Percentiles rank a stretch among this genome's conserved stretches.
Conservation (phyloP, 2,888 invertebrate genomes). For the Callimorpha dominula region DNA sequence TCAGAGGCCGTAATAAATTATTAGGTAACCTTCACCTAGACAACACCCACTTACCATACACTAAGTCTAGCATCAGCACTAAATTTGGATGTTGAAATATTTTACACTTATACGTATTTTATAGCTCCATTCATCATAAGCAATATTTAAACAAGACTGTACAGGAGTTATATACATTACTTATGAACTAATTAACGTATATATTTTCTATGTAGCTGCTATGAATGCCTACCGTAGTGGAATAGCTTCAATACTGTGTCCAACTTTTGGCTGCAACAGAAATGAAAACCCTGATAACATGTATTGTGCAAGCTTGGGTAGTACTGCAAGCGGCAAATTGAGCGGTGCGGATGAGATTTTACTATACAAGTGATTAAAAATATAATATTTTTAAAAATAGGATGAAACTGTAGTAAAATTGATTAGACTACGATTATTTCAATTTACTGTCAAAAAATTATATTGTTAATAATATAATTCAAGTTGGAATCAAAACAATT, state of each 20-base stretch:
- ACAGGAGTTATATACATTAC: constrained; percentile 76
- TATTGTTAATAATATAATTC: too few species aligned
- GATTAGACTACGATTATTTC: not conserved
- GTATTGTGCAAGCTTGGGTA: constrained; percentile 28
- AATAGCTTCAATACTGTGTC: constrained; percentile 90
- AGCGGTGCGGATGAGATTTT: not conserved
- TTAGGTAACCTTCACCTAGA: constrained; percentile 47
- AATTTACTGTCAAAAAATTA: not conserved
- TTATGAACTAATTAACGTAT: constrained; percentile 55
- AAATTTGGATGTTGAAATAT: constrained; percentile 36
- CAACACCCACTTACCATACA: constrained; percentile 31
- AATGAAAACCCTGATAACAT: constrained; percentile 48
- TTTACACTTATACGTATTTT: constrained; percentile 60
- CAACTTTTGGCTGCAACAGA: constrained; percentile 92
- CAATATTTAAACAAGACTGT: constrained; percentile 73
- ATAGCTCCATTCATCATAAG: constrained; percentile 70
- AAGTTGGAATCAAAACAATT: not conserved
- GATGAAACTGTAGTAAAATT: not conserved
- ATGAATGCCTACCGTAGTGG: constrained; percentile 72
- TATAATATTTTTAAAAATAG: not conserved
- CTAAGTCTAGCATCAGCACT: constrained; percentile 45
- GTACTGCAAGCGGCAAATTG: constrained; percentile 15
- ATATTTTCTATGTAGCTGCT: constrained; percentile 62
- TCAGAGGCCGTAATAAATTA: constrained; percentile 68
- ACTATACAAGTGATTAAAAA: not conserved